Base-by-base conservation (phyloP, 2,888 invertebrate species). In the Helleia helle region DNA sequence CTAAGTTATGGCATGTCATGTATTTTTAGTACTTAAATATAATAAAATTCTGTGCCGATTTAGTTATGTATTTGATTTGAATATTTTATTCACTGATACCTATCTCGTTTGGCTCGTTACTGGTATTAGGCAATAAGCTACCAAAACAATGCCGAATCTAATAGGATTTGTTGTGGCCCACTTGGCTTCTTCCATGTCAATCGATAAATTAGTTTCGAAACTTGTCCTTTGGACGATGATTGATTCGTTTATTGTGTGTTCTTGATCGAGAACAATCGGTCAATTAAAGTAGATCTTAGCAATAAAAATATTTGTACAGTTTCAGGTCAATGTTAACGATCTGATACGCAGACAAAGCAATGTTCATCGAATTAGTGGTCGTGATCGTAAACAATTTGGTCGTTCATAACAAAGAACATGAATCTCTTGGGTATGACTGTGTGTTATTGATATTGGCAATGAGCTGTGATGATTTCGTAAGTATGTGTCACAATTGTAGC, bases 131-230 rank as follows among this genome's bases (percentile, higher is more conserved):
- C 66, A 74, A 73, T 44, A 44, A 40, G 52, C 59, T n/a, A n/a
- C n/a, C n/a, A n/a, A 67, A 69, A 69, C 65, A 68, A 67, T 65
- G 58, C 64, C 63, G 67, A 66, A 69, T 69, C 64, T 62, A 69
- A 71, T 71, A 55, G 51, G 56, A 59, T 72, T 65, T 65, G 65
- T 59, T 62, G 46, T 58, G 67, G 58, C 61, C 68, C 59, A 68
- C 60, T 73, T 68, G 62, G 59, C 63, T 59, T 57, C 51, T 59
- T 57, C 55, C 59, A 57, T 59, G 61, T 63, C 60, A 66, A 62
- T 62, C 63, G 62, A 60, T 58, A 43, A 45, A 48, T 42, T 52
- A 46, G 49, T 77, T 73, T 64, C 64, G 66, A 69, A 74, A 76
- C 48, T 45, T 31, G 54, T 59, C 67, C 65, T 67, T 66, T 47